phyloP scores from a whole-genome alignment of 2,113 vertebrate species.

The human (Homo sapiens) region GRCh38 chr1:1143001-1143500 shows the following conservation, averaged over 20 bases:
- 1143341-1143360: not conserved
- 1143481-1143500: not conserved
- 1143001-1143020: no score
- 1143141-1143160: not conserved
- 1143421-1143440: not conserved
- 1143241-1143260: not conserved
- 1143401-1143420: not conserved
- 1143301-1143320: no score
- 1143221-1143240: not conserved
- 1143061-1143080: not conserved
- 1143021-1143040: not conserved
- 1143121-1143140: not conserved
- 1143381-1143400: not conserved
- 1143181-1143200: not conserved
- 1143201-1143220: no score
- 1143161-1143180: not conserved
- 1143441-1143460: not conserved
- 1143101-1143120: not conserved
- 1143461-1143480: not conserved
- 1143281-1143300: not conserved
- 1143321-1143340: no score
- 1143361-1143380: fast-evolving
- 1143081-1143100: not conserved
- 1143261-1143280: not conserved
- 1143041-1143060: fast-evolving